These are phyloP conservation scores for Danionella cerebrum DNA, from an alignment of 2,113 vertebrate species.

Conservation along the genomic window DNA sequence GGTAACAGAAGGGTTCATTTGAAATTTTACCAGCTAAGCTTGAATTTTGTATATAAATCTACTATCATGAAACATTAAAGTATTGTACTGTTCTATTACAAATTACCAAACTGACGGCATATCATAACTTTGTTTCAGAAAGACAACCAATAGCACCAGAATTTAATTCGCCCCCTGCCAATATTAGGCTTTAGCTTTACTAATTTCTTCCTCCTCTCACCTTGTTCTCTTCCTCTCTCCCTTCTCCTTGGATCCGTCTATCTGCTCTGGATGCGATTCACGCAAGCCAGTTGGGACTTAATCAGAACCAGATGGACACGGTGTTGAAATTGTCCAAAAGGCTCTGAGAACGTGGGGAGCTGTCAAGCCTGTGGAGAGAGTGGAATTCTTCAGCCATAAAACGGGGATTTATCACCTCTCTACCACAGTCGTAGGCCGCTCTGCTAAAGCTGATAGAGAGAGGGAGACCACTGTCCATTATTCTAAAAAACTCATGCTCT, in stretches of 20 bases:
- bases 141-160: no score
- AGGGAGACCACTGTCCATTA: conserved; percentile 66
- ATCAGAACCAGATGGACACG: conserved; percentile 98
- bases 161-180: no score
- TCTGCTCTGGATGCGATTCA: conserved; percentile 74
- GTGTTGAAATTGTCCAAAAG: conserved; percentile 92
- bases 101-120: no score
- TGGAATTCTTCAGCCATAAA: conserved; percentile 99
- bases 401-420: conserved; percentile 98
- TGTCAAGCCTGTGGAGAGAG: conserved; percentile 97
- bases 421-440: conserved; percentile 83
- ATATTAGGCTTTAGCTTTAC: conserved; percentile 39
- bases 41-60: no score
- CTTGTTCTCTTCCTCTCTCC: conserved; percentile 61
- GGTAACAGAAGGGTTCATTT: no score
- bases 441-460: conserved; percentile 37
- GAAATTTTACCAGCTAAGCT: no score
- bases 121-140: no score
- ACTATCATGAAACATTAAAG: no score
- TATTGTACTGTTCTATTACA: no score
- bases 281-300: conserved; percentile 80
- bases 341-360: conserved; percentile 90
- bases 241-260: conserved; percentile 39
- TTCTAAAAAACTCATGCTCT: conserved; percentile 41
- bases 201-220: conserved; percentile 50